These are phyloP conservation scores for Xylota sylvarum DNA, from an alignment of 2,888 invertebrate species.

Conservation along the genomic window DNA sequence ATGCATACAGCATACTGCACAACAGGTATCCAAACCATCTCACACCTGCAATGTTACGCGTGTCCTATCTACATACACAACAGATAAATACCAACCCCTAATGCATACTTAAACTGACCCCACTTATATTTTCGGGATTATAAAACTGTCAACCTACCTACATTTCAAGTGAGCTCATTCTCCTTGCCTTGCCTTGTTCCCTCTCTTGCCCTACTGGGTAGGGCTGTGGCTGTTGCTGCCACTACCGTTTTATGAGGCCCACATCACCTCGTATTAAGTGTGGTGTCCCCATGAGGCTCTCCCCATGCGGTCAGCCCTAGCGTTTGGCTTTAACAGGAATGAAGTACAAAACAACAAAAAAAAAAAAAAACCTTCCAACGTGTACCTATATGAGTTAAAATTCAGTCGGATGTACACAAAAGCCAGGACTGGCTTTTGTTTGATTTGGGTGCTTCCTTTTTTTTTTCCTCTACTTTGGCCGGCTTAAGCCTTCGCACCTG, in stretches of 20 bases:
- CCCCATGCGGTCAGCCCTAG: constrained; percentile 42
- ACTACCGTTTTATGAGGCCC: constrained; percentile 42
- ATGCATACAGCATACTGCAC: background rate
- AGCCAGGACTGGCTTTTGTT: constrained; percentile 33
- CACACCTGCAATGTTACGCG: background rate
- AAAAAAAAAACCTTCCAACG: background rate
- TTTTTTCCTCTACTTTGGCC: constrained; percentile 12
- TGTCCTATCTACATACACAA: background rate
- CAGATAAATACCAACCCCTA: constrained; percentile 23
- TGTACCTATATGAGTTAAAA: constrained; percentile 32
- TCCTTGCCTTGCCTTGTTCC: too few relatives aligned
- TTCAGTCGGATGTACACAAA: constrained; percentile 44
- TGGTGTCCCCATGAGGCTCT: constrained; percentile 47
- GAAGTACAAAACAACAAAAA: background rate
- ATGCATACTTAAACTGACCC: constrained; percentile 35
- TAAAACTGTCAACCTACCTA: constrained; percentile 52
- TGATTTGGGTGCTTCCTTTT: constrained; percentile 28
- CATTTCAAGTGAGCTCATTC: constrained; percentile 54
- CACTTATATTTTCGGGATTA: constrained; percentile 38
- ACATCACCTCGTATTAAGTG: constrained; percentile 52
- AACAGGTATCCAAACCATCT: background rate
- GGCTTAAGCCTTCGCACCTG: constrained; percentile 65
- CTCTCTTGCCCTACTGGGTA: constrained; percentile 5
- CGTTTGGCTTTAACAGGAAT: background rate
- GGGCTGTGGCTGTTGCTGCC: constrained; percentile 19